Evolutionary conservation across 2,888 invertebrate species (phyloP), one percentile per base, ranked within the genome.

Genomic region (Erebia palarica): DNA sequence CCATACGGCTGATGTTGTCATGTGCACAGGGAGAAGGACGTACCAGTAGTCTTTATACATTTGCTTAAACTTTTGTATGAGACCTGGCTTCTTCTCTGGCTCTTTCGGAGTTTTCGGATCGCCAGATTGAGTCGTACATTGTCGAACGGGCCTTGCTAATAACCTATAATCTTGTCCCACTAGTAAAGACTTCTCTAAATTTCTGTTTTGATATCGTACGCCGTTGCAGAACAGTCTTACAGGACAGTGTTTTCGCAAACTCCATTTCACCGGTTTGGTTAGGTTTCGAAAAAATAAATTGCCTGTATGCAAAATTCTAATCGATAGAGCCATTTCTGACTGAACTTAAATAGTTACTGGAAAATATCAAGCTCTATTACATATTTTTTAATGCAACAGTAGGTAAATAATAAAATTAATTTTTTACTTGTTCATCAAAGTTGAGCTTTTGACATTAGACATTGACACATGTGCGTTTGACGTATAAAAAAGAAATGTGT

Each of bases 21-120:
- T 83, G 90, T 99, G 99, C 3, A 99, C 99, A 5, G 98, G 99
- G 71, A 99, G 94, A 71, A 99, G 91, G 69, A 99, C 97, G 90
- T 99, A 98, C 97, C 99, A 99, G 90, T 99, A 99, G 84, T 98
- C 97, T 85, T 96, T 97, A 84, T 97, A 97, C 96, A 99, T 97
- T 82, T 96, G 94, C 87, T 98, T 98, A 88, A 99, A 98, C 82
- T 95, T 95, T 79, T 97, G 95, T 82, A 97, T 95, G 3, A 98
- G 84, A 1, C 96, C 94, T 78, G 91, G 82, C 85, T 97, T 95
- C 77, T 88, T 82, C 5, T 80, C 77, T 53, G 81, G 81, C 21
- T 78, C 72, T 55, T 75, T 75, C 21, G 79, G 70, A 42, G 82
- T 77, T 59, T 82, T 79, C 58, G 70, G 61, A 67, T 75, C 68